A percentile compares a stretch with the other conserved stretches of the same genome.
These are phyloP conservation scores for Elephantulus edwardii DNA, from an alignment of 2,113 vertebrate species.

Conservation along the genomic window DNA sequence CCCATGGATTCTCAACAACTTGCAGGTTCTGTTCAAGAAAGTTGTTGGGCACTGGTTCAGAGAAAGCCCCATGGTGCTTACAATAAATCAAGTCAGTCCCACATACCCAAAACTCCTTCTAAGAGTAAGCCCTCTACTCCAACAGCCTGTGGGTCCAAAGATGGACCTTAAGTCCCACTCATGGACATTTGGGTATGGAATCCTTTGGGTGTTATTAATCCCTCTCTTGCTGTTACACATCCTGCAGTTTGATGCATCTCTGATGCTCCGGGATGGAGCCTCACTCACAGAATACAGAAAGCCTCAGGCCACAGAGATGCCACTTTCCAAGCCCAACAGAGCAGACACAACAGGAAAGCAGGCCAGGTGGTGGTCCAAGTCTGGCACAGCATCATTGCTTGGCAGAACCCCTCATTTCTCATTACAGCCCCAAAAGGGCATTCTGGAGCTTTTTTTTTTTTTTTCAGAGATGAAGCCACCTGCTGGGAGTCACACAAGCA, in stretches of 20 bases:
- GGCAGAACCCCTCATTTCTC: background rate
- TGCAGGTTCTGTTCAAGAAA: background rate
- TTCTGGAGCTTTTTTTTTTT: background rate
- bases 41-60: background rate
- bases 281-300: background rate
- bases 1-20: background rate
- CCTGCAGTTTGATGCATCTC: background rate
- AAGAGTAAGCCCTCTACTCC: background rate
- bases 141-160: background rate
- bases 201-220: background rate
- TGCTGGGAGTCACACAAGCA: background rate
- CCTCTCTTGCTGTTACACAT: background rate
- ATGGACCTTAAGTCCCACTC: background rate
- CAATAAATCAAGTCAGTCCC: background rate
- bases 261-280: background rate
- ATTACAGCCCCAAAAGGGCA: too few species aligned
- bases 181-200: background rate
- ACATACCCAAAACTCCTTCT: background rate
- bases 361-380: too few species aligned
- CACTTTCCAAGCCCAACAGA: background rate
- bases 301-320: background rate
- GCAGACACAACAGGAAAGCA: background rate
- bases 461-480: background rate
- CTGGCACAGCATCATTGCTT: background rate
- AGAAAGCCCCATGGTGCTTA: background rate